phyloP scores from a whole-genome alignment of 2,888 invertebrate genomes.

The Ectemnius lituratus region DNA sequence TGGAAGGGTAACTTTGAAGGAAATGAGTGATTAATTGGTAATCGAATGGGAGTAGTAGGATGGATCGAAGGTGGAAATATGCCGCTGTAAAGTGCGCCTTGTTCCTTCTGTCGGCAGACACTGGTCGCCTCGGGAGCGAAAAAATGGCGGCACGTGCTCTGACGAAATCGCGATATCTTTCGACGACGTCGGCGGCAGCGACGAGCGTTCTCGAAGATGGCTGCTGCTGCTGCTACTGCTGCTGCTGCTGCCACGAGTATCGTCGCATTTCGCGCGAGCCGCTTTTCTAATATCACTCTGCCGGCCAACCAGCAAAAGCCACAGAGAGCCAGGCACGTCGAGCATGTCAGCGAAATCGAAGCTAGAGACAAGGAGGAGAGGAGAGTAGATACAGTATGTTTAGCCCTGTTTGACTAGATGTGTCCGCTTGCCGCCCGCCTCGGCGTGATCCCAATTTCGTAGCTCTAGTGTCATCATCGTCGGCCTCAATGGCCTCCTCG shows the following conservation, averaged over 20 bases:
- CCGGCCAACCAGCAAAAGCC: not conserved
- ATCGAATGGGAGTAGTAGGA: too few relatives aligned
- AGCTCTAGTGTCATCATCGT: too few relatives aligned
- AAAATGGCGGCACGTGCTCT: constrained; percentile 45
- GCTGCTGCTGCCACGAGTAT: not conserved
- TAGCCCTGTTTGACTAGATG: too few relatives aligned
- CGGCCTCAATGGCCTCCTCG: too few relatives aligned
- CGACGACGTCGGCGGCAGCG: constrained; percentile 1
- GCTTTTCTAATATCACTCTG: not conserved
- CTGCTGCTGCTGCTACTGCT: constrained; percentile 10
- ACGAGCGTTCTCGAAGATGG: constrained; percentile 35
- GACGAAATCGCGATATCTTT: constrained; percentile 43
- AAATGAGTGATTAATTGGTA: too few relatives aligned
- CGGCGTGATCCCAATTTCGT: too few relatives aligned
- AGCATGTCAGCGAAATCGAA: not conserved
- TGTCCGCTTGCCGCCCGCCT: too few relatives aligned
- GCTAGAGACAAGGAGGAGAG: too few relatives aligned
- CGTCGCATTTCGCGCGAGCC: not conserved
- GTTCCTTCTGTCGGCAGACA: not conserved
- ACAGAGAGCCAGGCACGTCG: not conserved
- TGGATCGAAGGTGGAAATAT: too few relatives aligned
- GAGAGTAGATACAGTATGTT: too few relatives aligned
- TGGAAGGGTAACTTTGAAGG: too few relatives aligned
- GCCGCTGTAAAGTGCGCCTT: not conserved
- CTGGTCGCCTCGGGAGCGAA: not conserved